Conservation (phyloP, 1,140 invertebrate genomes). For the Drosophila arizonae region DNA sequence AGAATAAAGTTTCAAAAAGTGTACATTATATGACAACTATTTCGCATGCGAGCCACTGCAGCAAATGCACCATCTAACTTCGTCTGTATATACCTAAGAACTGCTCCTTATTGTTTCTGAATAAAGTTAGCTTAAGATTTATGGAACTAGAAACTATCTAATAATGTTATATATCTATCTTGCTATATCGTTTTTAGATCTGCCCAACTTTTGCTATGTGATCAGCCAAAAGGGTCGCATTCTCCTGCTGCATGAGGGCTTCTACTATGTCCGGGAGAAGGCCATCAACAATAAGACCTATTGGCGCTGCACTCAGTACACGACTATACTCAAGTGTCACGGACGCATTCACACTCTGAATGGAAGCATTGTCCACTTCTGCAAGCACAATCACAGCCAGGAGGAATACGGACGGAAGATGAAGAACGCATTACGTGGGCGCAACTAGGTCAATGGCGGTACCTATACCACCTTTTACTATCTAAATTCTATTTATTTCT, state of each 20-base stretch:
- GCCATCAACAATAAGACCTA: conserved; percentile 65
- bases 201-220: conserved; percentile 48
- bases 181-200: conserved; percentile 15
- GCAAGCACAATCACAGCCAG: conserved; percentile 64
- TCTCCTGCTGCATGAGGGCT: conserved; percentile 56
- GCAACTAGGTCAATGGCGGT: background rate
- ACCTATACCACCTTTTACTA: background rate
- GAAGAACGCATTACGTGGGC: conserved; percentile 3
- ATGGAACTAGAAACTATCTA: background rate
- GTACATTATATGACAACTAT: conserved; percentile 5
- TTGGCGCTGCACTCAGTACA: conserved; percentile 81
- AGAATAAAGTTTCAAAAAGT: conserved; percentile 32
- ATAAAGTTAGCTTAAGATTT: background rate
- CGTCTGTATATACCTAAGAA: no score
- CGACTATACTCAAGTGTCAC: conserved; percentile 68
- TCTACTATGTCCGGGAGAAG: conserved; percentile 75
- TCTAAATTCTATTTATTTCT: background rate
- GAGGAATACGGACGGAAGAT: conserved; percentile 30
- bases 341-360: conserved; percentile 68
- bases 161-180: conserved; percentile 11
- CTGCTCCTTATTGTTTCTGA: no score
- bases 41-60: background rate
- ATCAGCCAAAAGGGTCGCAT: conserved; percentile 76
- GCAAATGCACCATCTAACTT: no score
- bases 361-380: conserved; percentile 58